These are phyloP conservation scores for Drosophila ercepeae DNA, from an alignment of 1,140 invertebrate species.

Conservation along the genomic window DNA sequence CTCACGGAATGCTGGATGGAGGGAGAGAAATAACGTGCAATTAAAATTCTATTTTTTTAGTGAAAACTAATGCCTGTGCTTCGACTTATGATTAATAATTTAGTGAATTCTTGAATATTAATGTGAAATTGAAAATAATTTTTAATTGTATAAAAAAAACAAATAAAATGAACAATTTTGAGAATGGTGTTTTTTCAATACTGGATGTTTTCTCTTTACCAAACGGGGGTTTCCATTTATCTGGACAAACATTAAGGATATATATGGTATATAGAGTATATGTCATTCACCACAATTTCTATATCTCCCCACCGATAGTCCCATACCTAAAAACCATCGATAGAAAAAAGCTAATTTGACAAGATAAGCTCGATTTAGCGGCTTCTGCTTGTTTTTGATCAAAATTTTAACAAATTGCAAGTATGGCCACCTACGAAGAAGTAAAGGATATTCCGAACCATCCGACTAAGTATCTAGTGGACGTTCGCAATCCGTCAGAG, in stretches of 20 bases:
- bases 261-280: not conserved
- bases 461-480: conserved; percentile 85
- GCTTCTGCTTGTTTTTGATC: not conserved
- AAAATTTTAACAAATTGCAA: not conserved
- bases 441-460: conserved; percentile 84
- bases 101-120: conserved; percentile 73
- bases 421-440: conserved; percentile 85
- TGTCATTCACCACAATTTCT: not conserved
- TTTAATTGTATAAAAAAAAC: conserved; percentile 48
- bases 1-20: conserved; percentile 30
- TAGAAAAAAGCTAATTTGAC: not conserved
- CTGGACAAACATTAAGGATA: no score
- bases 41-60: conserved; percentile 56
- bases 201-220: not conserved
- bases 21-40: conserved; percentile 57
- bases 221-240: no score
- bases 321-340: not conserved
- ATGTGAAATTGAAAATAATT: conserved; percentile 63
- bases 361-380: conserved; percentile 29
- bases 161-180: conserved; percentile 64
- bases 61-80: conserved; percentile 56
- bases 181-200: not conserved
- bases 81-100: conserved; percentile 59
- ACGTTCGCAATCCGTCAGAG: conserved; percentile 88
- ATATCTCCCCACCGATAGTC: not conserved